Percentiles rank a stretch among this genome's conserved stretches.
These are phyloP conservation scores for Scomber scombrus DNA, from an alignment of 2,113 vertebrate species.

Conservation along the genomic window DNA sequence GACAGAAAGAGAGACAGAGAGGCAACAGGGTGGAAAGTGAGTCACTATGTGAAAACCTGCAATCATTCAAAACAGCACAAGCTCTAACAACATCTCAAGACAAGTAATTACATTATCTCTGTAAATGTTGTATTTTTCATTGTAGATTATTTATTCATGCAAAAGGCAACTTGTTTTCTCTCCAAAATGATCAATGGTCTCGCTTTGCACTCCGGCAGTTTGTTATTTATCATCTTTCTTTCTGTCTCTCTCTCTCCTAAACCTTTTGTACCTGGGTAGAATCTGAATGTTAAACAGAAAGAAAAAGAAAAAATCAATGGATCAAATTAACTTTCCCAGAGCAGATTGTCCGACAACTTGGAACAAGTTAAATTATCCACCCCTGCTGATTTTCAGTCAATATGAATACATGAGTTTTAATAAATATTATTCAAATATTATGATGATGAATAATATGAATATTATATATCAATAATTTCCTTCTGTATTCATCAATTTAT, in stretches of 20 bases:
- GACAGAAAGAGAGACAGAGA: neutral
- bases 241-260: conserved; percentile 20
- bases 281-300: conserved; percentile 18
- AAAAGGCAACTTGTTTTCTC: conserved; percentile 37
- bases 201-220: conserved; percentile 37
- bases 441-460: too few relatives aligned
- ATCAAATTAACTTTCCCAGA: conserved; percentile 12
- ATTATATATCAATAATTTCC: neutral
- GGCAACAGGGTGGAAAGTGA: neutral
- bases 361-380: neutral
- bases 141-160: conserved; percentile 64
- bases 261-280: conserved; percentile 22
- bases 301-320: neutral
- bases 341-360: conserved; percentile 5
- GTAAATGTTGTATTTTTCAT: conserved; percentile 66
- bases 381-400: neutral
- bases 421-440: neutral
- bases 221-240: conserved; percentile 40
- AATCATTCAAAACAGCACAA: conserved; percentile 44
- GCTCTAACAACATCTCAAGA: conserved; percentile 34
- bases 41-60: conserved; percentile 7
- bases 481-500: neutral
- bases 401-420: neutral
- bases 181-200: conserved; percentile 65
- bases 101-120: conserved; percentile 66